Evolutionary conservation across 2,888 invertebrate genomes (phyloP), one percentile per base, ranked within the genome.

Genomic region (Amblyjoppa fuscipennis): DNA sequence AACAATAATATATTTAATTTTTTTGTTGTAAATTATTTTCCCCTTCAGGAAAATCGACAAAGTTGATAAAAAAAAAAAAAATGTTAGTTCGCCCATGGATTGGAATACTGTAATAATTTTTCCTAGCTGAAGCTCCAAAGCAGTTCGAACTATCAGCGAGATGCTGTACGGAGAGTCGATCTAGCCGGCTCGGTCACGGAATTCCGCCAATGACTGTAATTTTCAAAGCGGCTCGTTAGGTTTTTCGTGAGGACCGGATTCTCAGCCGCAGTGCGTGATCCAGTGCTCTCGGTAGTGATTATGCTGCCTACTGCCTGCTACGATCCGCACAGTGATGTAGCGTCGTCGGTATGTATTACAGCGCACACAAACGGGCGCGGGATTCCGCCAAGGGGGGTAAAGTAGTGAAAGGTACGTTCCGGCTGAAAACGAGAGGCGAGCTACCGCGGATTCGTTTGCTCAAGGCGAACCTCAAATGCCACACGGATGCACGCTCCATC

Each of bases 381-480:
- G 51, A 61, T 75, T 79, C 64, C 76, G 75, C 74, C 66, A 71
- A 76, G 45, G 73, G 70, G 69, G 9, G 38, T 45, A 82, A 79
- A 56, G 68, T 64, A 79, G 86, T 86, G 86, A 86, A 86, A 86
- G 45, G 86, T 84, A 75, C 76, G 74, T 45, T 25, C 11, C 13
- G 20, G 53, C 69, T 75, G 31, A 49, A 69, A 85, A 61, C 25
- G 81, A 69, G 76, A 79, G 77, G 75, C 45, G 68, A 76, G 68
- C 56, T 64, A 56, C 75, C 56, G 49, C 49, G 79, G 69, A 74
- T 83, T 83, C 59, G 80, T 85, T 49, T 85, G 64, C 77, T 85
- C 85, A 87, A 87, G 87, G 87, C 80, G 13, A 87, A 81, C 82
- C 45, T 85, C 69, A 83, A 82, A 80, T 80, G 59, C 64, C 78